Evolutionary conservation across 2,888 invertebrate genomes (phyloP).

Genomic region (Aproaerema taeniolella): DNA sequence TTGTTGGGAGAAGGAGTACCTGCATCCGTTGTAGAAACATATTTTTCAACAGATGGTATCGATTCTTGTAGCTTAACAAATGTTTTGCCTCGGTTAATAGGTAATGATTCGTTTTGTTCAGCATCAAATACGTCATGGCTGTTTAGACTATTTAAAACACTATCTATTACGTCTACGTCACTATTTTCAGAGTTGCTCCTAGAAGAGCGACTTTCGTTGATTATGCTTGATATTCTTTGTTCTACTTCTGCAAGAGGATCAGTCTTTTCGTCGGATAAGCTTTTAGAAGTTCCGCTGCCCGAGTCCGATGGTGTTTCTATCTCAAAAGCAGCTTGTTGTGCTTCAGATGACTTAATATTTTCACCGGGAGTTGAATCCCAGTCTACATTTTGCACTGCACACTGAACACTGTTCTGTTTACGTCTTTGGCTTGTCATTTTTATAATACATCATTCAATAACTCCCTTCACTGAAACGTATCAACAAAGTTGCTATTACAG

Average conservation of each 20-base stretch:
- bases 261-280: conserved; percentile 54
- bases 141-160: conserved; percentile 44
- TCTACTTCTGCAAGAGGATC: conserved; percentile 62
- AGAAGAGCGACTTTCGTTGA: conserved; percentile 68
- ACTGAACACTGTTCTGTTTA: conserved; percentile 60
- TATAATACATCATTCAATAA: conserved; percentile 12
- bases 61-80: conserved; percentile 47
- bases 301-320: conserved; percentile 63
- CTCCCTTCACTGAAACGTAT: conserved; percentile 14
- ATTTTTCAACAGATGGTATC: conserved; percentile 34
- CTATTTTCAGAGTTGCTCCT: conserved; percentile 68
- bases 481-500: conserved; percentile 2
- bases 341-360: conserved; percentile 69
- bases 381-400: conserved; percentile 69
- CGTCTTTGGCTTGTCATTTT: conserved; percentile 76
- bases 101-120: conserved; percentile 42
- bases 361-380: conserved; percentile 88
- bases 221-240: conserved; percentile 67
- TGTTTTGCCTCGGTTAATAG: conserved; percentile 52
- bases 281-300: conserved; percentile 58
- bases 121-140: conserved; percentile 37
- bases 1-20: conserved; percentile 34
- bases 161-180: conserved; percentile 63
- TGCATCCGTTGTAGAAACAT: conserved; percentile 28
- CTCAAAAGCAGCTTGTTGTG: conserved; percentile 54